A percentile compares a stretch with the other conserved stretches of the same genome.
Evolutionary conservation across 2,888 invertebrate genomes (phyloP).

Genomic region (Rutpela maculata): DNA sequence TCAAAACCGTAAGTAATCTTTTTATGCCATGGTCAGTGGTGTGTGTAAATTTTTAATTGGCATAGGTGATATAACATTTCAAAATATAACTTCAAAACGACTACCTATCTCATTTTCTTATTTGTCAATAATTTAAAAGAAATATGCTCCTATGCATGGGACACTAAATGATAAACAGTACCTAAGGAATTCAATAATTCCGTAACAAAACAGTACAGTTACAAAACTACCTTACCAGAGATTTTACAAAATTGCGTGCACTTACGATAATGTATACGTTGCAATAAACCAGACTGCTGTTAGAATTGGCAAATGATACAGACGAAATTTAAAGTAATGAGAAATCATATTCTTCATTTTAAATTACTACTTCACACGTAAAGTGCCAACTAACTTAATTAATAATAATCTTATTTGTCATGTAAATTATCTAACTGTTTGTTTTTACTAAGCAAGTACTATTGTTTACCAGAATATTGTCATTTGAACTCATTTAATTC

Average conservation of each 20-base stretch:
- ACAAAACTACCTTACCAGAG: too few relatives aligned
- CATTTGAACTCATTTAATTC: neutral
- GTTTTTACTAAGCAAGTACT: constrained; percentile 1
- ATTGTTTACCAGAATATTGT: neutral
- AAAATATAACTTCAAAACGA: too few relatives aligned
- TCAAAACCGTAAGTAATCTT: too few relatives aligned
- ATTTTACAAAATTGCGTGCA: neutral
- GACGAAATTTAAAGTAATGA: constrained; percentile 19
- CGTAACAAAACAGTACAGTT: too few relatives aligned
- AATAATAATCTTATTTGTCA: neutral
- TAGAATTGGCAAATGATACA: constrained; percentile 19
- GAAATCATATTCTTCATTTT: constrained; percentile 14
- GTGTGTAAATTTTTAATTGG: too few relatives aligned
- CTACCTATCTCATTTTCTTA: too few relatives aligned
- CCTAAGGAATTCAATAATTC: too few relatives aligned
- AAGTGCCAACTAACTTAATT: neutral
- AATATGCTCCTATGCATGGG: too few relatives aligned
- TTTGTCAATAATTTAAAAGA: too few relatives aligned
- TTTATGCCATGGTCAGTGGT: too few relatives aligned
- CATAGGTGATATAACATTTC: too few relatives aligned
- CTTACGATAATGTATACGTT: constrained; percentile 29
- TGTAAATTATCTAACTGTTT: constrained; percentile 1
- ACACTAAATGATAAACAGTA: too few relatives aligned
- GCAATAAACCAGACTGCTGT: constrained; percentile 19
- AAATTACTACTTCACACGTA: neutral